Percentiles rank a stretch among this genome's conserved stretches.
phyloP scores from a whole-genome alignment of 2,797 vertebrate genomes.

The Lepus townsendii region DNA sequence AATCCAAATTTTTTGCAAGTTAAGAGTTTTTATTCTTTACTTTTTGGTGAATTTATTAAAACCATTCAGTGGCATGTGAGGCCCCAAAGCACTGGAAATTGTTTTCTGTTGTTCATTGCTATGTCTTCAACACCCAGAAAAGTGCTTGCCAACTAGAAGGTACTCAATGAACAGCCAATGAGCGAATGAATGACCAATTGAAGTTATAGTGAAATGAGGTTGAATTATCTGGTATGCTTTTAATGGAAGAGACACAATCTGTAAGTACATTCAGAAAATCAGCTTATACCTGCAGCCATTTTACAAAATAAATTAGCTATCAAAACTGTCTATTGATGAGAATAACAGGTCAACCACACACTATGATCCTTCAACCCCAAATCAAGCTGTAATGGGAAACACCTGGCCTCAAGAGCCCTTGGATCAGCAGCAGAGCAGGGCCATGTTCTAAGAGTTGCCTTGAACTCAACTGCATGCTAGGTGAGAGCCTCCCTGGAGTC shows the following conservation, averaged over 20 bases:
- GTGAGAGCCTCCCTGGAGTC: not conserved
- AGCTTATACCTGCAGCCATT: not conserved
- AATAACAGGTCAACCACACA: not conserved
- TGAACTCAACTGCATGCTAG: not conserved
- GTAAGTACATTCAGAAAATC: not conserved
- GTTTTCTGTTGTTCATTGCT: not conserved
- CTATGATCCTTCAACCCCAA: not conserved
- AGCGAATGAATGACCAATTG: not conserved
- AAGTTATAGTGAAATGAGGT: not conserved
- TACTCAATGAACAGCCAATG: not conserved
- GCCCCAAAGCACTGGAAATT: not conserved
- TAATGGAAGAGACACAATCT: not conserved
- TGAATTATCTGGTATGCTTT: not conserved
- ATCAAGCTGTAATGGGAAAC: not conserved
- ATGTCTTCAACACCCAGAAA: not conserved
- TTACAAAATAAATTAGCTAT: not conserved
- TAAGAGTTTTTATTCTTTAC: not conserved
- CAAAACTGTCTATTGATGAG: not conserved
- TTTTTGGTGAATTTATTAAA: not conserved
- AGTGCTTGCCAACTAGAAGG: not conserved
- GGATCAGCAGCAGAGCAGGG: not conserved
- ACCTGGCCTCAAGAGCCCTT: not conserved
- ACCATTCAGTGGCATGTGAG: not conserved
- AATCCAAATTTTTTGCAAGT: not conserved
- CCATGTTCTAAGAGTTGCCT: not conserved